Conservation (phyloP, 2,113 vertebrate genomes). For the Epinephelus cyanopodus region DNA sequence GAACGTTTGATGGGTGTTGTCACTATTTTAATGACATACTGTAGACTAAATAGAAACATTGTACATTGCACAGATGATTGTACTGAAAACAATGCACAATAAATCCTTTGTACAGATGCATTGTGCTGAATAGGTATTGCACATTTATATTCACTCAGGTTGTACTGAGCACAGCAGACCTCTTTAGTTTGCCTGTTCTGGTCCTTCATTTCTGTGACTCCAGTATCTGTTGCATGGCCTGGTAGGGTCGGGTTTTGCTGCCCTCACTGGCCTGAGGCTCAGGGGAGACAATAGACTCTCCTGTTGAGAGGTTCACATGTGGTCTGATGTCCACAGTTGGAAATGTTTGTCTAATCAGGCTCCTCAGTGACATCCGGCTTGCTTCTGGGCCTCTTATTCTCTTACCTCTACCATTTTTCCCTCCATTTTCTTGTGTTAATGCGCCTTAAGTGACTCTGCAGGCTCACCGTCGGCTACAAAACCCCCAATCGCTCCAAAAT, state of each 20-base stretch:
- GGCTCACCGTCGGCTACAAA: neutral
- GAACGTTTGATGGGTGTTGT: neutral
- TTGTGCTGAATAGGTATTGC: neutral
- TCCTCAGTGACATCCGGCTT: constrained; percentile 5
- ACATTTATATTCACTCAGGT: neutral
- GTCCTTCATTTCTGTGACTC: constrained; percentile 17
- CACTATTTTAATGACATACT: neutral
- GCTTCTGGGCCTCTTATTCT: neutral
- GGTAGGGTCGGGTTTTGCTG: constrained; percentile 7
- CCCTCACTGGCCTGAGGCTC: constrained; percentile 22
- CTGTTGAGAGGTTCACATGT: constrained; percentile 48
- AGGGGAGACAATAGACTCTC: constrained; percentile 55
- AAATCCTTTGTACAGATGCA: neutral
- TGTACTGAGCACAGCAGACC: neutral
- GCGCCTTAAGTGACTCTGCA: constrained; percentile 42
- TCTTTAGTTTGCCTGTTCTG: neutral
- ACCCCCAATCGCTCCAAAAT: neutral
- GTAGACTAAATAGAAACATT: neutral
- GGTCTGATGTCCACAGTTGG: constrained; percentile 12
- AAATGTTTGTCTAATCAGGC: constrained; percentile 5
- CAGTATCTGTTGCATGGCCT: constrained; percentile 23
- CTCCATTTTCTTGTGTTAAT: neutral
- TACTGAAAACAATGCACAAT: neutral
- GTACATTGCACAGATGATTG: too few relatives aligned
- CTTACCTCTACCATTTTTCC: neutral